These are phyloP conservation scores for Microtus richardsoni DNA, from an alignment of 2,113 vertebrate genomes.

Conservation along the genomic window DNA sequence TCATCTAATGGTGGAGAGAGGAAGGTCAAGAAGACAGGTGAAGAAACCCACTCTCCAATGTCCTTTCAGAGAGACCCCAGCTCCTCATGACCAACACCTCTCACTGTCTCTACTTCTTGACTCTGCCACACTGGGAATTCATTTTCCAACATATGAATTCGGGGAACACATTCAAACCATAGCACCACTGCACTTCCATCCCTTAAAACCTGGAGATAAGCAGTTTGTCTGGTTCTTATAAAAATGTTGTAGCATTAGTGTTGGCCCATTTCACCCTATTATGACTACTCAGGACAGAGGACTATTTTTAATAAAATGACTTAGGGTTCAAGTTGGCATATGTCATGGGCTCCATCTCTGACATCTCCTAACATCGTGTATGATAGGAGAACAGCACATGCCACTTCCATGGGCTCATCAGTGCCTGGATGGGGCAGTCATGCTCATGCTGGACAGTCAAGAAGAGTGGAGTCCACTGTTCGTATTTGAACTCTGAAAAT, in stretches of 20 bases:
- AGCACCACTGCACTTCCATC: background rate
- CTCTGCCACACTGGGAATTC: background rate
- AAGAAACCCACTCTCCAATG: no score
- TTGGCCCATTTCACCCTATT: background rate
- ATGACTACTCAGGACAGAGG: background rate
- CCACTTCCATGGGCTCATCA: background rate
- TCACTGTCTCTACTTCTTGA: accelerated
- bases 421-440: background rate
- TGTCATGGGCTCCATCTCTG: no score
- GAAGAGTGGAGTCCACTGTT: background rate
- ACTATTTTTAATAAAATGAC: background rate
- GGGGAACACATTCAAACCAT: background rate
- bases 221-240: background rate
- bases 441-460: background rate
- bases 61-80: background rate
- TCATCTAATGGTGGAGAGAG: accelerated
- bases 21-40: background rate
- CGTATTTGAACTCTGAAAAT: background rate
- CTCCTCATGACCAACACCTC: background rate
- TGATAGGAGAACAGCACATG: no score
- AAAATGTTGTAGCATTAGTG: background rate
- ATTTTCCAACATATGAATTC: background rate
- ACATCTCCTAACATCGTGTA: no score
- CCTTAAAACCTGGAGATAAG: background rate
- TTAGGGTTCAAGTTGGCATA: background rate